Evolutionary conservation across 2,113 vertebrate species (phyloP).

Genomic region (Apteryx owenii): DNA sequence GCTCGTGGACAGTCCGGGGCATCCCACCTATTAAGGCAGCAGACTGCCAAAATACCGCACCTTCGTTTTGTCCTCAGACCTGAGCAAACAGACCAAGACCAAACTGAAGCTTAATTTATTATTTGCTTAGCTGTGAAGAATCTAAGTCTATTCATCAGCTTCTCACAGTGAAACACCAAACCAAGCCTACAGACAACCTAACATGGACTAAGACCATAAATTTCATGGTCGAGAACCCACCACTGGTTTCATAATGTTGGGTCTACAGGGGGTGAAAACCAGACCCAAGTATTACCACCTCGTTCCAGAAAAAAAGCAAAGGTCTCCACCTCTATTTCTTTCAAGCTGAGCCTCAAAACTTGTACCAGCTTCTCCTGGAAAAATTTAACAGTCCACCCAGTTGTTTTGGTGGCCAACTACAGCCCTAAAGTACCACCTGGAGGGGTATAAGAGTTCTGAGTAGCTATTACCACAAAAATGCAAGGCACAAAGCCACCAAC

Average conservation of each 20-base stretch:
- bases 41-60: background rate
- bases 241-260: background rate
- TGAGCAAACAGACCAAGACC: background rate
- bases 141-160: background rate
- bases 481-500: background rate
- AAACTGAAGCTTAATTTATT: background rate
- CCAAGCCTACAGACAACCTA: constrained; percentile 19
- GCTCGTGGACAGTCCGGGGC: rapidly evolving
- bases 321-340: background rate
- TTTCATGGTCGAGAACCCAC: background rate
- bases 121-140: background rate
- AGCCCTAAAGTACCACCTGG: rapidly evolving
- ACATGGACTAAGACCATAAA: background rate
- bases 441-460: background rate
- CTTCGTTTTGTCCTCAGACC: background rate
- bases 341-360: background rate
- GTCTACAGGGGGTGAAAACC: background rate
- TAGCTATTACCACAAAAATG: background rate
- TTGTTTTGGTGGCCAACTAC: background rate
- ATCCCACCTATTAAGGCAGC: background rate
- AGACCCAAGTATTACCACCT: background rate
- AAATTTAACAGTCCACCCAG: background rate
- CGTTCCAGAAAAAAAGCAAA: background rate
- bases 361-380: rapidly evolving
- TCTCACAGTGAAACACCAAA: background rate